Percentiles rank a stretch among this genome's conserved stretches.
Evolutionary conservation across 2,888 invertebrate species (phyloP).

Genomic region (Diarsia brunnea): DNA sequence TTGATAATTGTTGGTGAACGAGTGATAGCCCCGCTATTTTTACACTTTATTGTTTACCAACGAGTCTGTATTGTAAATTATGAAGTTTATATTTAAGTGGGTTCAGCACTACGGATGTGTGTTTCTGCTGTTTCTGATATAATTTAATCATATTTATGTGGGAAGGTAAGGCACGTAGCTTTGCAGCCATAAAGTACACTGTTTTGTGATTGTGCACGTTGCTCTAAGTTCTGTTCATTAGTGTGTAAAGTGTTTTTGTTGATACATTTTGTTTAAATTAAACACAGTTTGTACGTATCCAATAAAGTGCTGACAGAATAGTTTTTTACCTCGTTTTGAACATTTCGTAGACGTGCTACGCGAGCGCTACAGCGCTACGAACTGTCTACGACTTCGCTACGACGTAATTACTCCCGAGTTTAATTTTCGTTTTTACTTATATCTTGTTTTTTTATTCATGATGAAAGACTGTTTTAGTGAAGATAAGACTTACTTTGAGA

Average conservation of each 20-base stretch:
- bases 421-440: conserved; percentile 61
- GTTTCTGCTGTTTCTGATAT: conserved; percentile 7
- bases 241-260: conserved; percentile 37
- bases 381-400: conserved; percentile 61
- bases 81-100: conserved; percentile 55
- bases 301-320: conserved; percentile 43
- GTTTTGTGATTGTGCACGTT: conserved; percentile 16
- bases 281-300: conserved; percentile 40
- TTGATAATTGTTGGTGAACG: conserved; percentile 79
- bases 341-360: conserved; percentile 63
- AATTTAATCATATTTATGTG: conserved; percentile 31
- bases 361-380: conserved; percentile 60
- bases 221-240: conserved; percentile 37
- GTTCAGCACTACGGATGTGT: conserved; percentile 24
- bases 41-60: conserved; percentile 59
- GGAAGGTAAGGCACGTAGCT: conserved; percentile 23
- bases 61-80: conserved; percentile 57
- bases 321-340: conserved; percentile 42
- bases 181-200: conserved; percentile 32
- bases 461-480: conserved; percentile 39
- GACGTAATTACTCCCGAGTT: conserved; percentile 60
- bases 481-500: conserved; percentile 39
- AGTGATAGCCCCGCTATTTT: conserved; percentile 65
- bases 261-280: conserved; percentile 50
- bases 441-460: conserved; percentile 44